Evolutionary conservation across 2,113 vertebrate genomes (phyloP).

Genomic region (Myotis davidii): DNA sequence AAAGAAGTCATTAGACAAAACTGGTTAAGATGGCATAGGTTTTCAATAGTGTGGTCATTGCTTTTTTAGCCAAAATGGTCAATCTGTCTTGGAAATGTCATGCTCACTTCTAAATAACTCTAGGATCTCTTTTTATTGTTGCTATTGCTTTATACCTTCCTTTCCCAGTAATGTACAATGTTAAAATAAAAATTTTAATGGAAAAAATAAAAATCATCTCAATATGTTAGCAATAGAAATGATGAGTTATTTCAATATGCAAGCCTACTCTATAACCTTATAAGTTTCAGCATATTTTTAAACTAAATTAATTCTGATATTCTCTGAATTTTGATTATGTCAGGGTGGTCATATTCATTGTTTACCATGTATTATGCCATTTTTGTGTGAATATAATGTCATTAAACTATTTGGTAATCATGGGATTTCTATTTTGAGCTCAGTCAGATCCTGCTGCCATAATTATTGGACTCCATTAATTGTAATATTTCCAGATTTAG

Average conservation of each 20-base stretch:
- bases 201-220: not conserved
- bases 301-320: not conserved
- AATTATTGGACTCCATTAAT: not conserved
- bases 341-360: not conserved
- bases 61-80: not conserved
- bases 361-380: not conserved
- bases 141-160: not conserved
- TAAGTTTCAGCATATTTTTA: not conserved
- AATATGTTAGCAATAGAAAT: conserved; percentile 24
- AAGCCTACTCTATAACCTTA: not conserved
- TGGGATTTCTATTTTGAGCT: not conserved
- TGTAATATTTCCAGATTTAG: not conserved
- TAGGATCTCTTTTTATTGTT: not conserved
- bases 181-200: not conserved
- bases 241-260: not conserved
- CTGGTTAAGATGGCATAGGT: not conserved
- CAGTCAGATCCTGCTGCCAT: not conserved
- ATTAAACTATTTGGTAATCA: not conserved
- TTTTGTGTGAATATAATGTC: not conserved
- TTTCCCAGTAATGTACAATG: not conserved
- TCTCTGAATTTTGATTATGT: not conserved
- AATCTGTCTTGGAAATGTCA: not conserved
- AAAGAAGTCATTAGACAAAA: not conserved
- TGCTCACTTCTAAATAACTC: not conserved
- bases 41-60: not conserved